Percentiles rank a stretch among this genome's conserved stretches.
phyloP scores from a whole-genome alignment of 2,797 vertebrate genomes.

The Clarias fuscus region DNA sequence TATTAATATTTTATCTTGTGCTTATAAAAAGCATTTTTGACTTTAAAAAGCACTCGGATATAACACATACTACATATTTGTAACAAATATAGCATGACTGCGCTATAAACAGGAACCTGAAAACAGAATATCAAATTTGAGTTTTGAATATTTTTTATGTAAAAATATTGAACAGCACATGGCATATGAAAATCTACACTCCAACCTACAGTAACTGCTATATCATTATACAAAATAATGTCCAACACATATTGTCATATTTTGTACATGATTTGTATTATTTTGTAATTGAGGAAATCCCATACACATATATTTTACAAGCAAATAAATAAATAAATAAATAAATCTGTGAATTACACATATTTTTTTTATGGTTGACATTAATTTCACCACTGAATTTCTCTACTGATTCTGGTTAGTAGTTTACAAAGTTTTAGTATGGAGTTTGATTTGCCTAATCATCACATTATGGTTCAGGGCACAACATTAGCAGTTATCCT shows the following conservation, averaged over 20 bases:
- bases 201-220: neutral
- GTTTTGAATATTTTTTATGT: neutral
- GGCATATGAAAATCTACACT: neutral
- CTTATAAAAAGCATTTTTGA: neutral
- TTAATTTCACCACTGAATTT: neutral
- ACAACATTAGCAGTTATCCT: neutral
- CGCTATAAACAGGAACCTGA: neutral
- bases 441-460: neutral
- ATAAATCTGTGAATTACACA: neutral
- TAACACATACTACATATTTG: neutral
- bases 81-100: neutral
- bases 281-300: neutral
- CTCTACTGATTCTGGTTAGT: conserved; percentile 39
- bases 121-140: conserved; percentile 17
- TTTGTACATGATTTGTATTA: neutral
- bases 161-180: conserved; percentile 8
- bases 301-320: neutral
- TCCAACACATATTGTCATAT: neutral
- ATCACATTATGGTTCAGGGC: neutral
- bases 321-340: too few relatives aligned
- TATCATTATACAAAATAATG: neutral
- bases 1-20: neutral
- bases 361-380: neutral
- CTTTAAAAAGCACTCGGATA: neutral
- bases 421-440: conserved; percentile 42